Percentiles rank a stretch among this genome's conserved stretches.
Evolutionary conservation across 2,797 vertebrate genomes (phyloP).

Genomic region (Meda fulgida): DNA sequence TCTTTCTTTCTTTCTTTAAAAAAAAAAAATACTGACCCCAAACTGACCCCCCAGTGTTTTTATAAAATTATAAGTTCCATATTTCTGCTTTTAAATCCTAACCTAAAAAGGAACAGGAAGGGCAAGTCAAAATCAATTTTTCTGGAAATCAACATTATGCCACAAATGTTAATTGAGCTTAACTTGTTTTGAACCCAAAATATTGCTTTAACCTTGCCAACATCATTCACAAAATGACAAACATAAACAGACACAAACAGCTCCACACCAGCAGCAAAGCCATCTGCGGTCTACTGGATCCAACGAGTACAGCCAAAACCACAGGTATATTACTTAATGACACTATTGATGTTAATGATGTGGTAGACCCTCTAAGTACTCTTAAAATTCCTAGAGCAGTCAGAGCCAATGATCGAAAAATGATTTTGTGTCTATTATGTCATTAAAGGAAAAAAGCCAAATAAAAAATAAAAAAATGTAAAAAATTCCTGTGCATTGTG

Average conservation of each 20-base stretch:
- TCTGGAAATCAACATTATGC: background rate
- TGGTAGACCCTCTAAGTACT: background rate
- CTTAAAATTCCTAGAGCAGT: background rate
- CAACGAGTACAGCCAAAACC: constrained; percentile 13
- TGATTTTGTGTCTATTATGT: background rate
- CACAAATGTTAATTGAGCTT: background rate
- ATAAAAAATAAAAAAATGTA: background rate
- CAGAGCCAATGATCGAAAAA: background rate
- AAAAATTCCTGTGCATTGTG: background rate
- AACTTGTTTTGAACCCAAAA: background rate
- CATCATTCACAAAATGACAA: background rate
- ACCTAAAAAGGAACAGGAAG: background rate
- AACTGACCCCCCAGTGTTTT: background rate
- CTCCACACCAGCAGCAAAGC: background rate
- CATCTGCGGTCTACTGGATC: constrained; percentile 2
- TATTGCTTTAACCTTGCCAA: background rate
- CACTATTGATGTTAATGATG: constrained; percentile 17
- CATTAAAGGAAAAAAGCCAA: background rate
- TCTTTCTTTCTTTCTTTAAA: no score
- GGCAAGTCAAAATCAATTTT: background rate
- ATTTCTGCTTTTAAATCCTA: background rate
- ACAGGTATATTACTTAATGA: constrained; percentile 26
- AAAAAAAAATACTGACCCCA: no score
- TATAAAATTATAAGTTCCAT: background rate
- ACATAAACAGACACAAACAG: constrained; percentile 4